Percentiles rank a stretch among this genome's conserved stretches.
Conservation (phyloP, 2,113 vertebrate species). For the Calidris pygmaea region DNA sequence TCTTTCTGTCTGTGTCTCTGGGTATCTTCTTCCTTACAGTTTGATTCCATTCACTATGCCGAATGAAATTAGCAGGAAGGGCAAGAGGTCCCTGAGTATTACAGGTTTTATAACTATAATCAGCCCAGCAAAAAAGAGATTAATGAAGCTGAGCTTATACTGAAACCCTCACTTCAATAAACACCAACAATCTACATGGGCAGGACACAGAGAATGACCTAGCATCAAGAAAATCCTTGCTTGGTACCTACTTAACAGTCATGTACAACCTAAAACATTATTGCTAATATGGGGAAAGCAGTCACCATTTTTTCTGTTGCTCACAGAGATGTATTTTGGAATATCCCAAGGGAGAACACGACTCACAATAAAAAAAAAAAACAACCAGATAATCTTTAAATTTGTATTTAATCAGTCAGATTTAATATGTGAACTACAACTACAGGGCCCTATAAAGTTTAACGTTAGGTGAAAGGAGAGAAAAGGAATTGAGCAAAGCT, state of each 20-base stretch:
- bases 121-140: not conserved
- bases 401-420: not conserved
- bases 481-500: not conserved
- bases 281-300: not conserved
- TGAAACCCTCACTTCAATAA: not conserved
- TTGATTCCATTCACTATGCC: not conserved
- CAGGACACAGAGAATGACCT: not conserved
- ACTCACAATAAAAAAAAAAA: not conserved
- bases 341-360: not conserved
- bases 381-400: not conserved
- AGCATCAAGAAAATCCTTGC: not conserved
- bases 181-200: not conserved
- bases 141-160: not conserved
- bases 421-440: not conserved
- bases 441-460: not conserved
- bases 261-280: not conserved
- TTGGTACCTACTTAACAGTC: not conserved
- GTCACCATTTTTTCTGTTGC: not conserved
- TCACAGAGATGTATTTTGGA: not conserved
- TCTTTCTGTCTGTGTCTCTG: not conserved
- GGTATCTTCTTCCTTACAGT: not conserved
- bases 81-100: not conserved
- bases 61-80: not conserved
- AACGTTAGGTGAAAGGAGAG: not conserved
- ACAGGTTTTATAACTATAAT: not conserved